Evolutionary conservation across 2,797 vertebrate species (phyloP).

Genomic region (Hemibagrus guttatus): DNA sequence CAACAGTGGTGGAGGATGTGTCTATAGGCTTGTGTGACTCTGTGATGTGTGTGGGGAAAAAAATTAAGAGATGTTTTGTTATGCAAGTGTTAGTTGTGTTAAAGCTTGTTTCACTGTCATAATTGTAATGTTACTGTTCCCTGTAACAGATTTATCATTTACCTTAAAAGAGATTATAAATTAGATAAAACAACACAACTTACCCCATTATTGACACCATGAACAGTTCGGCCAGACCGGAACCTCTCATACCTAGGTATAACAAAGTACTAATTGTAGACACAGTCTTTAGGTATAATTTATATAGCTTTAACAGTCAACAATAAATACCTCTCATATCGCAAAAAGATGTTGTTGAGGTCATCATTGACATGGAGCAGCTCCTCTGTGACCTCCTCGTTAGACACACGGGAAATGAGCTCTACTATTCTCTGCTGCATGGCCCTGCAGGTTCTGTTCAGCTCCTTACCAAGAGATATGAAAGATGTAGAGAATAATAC

Average conservation of each 20-base stretch:
- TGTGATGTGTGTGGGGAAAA: neutral
- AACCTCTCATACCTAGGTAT: constrained; percentile 90
- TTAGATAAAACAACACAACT: constrained; percentile 66
- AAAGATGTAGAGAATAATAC: neutral
- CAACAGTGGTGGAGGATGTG: neutral
- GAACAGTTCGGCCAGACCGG: constrained; percentile 84
- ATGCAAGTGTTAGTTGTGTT: neutral
- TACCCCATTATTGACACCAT: constrained; percentile 92
- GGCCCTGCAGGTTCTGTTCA: constrained; percentile 93
- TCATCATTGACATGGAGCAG: constrained; percentile 95
- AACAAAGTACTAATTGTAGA: constrained; percentile 1
- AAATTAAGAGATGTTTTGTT: neutral
- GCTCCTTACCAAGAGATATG: constrained; percentile 78
- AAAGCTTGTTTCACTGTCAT: neutral
- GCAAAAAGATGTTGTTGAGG: constrained; percentile 96
- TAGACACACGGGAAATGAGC: constrained; percentile 93
- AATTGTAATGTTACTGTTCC: too few relatives aligned
- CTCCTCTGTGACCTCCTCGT: constrained; percentile 94
- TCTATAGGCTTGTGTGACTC: neutral
- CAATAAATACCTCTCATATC: constrained; percentile 86
- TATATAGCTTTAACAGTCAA: neutral
- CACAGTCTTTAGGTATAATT: neutral
- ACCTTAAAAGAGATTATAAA: neutral
- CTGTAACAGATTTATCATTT: neutral
- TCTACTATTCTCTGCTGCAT: constrained; percentile 97